Evolutionary conservation across 2,888 invertebrate species (phyloP).

Genomic region (Heteromurus nitidus): DNA sequence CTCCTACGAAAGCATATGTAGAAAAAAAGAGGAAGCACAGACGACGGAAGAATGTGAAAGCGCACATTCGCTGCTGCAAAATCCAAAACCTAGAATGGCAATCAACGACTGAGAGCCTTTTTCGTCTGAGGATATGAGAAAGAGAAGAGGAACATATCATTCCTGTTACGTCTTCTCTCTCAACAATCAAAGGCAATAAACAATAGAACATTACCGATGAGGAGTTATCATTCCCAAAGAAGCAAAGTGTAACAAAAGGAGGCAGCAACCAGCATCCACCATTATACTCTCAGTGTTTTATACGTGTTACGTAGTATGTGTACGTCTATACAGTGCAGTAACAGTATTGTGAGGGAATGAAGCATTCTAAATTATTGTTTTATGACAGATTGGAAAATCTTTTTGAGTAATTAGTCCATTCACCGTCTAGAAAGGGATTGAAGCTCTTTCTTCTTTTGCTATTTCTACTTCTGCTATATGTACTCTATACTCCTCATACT

Average conservation of each 20-base stretch:
- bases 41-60: slow-evolving; percentile 50
- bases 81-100: too few species aligned
- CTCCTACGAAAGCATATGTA: not conserved
- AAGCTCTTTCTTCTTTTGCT: slow-evolving; percentile 7
- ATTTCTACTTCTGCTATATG: too few species aligned
- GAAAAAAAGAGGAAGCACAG: slow-evolving; percentile 28
- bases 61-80: too few species aligned
- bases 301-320: not conserved
- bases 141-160: slow-evolving; percentile 37
- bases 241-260: slow-evolving; percentile 39
- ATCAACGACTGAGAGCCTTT: not conserved
- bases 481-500: too few species aligned
- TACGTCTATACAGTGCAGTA: slow-evolving; percentile 7
- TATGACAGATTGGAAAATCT: slow-evolving; percentile 57
- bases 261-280: not conserved
- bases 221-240: slow-evolving; percentile 23
- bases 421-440: slow-evolving; percentile 25
- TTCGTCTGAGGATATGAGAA: not conserved
- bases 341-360: not conserved
- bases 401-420: slow-evolving; percentile 59
- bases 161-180: slow-evolving; percentile 44
- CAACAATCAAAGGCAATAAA: slow-evolving; percentile 47
- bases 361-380: slow-evolving; percentile 48
- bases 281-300: not conserved
- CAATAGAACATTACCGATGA: slow-evolving; percentile 47